A percentile compares a stretch with the other conserved stretches of the same genome.
These are phyloP conservation scores for Aldabrachelys gigantea DNA, from an alignment of 2,113 vertebrate species.

Conservation along the genomic window DNA sequence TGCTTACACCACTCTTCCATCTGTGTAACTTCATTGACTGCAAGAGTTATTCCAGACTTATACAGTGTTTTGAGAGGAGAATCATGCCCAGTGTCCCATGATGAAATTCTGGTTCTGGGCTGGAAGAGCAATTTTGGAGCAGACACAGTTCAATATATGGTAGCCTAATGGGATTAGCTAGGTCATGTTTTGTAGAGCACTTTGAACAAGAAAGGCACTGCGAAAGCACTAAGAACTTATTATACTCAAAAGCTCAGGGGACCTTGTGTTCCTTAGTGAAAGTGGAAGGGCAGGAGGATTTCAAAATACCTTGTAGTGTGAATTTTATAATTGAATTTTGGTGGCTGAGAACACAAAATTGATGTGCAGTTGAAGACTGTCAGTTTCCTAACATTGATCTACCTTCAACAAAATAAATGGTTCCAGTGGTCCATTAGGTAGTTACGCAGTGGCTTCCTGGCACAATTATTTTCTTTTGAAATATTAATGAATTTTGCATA, in stretches of 20 bases:
- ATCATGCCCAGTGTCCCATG: background rate
- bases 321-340: background rate
- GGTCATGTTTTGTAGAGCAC: background rate
- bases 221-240: background rate
- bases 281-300: background rate
- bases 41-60: background rate
- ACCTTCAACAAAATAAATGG: background rate
- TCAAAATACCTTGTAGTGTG: background rate
- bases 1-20: background rate
- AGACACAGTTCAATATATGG: background rate
- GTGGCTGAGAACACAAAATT: background rate
- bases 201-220: background rate
- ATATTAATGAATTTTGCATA: background rate
- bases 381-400: background rate
- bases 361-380: background rate
- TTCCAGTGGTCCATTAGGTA: rapidly evolving
- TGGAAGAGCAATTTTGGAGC: background rate
- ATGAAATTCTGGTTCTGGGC: background rate
- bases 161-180: background rate
- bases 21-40: background rate
- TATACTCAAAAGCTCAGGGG: background rate
- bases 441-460: background rate
- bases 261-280: background rate
- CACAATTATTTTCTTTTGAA: background rate
- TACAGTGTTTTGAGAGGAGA: background rate